Evolutionary conservation across 1,140 invertebrate genomes (phyloP).

Genomic region (Penaeus chinensis): DNA sequence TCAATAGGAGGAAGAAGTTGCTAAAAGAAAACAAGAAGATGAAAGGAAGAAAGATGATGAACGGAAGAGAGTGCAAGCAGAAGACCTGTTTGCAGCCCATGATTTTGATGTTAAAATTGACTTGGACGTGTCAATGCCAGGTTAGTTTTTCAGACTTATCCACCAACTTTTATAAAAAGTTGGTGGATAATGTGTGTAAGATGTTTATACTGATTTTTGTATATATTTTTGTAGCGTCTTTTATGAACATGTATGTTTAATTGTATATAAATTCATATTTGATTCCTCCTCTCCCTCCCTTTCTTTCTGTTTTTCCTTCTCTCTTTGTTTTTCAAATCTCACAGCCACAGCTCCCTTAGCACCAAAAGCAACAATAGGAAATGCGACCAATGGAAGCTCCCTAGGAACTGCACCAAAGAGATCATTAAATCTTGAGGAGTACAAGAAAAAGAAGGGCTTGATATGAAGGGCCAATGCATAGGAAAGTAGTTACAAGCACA

Average conservation of each 20-base stretch:
- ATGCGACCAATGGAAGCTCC: slow-evolving; percentile 65
- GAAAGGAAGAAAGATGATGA: slow-evolving; percentile 50
- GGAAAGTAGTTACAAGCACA: neutral
- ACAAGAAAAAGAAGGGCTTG: slow-evolving; percentile 94
- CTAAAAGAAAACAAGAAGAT: slow-evolving; percentile 38
- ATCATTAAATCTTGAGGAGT: slow-evolving; percentile 95
- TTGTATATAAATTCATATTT: too few relatives aligned
- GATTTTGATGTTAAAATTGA: slow-evolving; percentile 98
- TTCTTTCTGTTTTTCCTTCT: too few relatives aligned
- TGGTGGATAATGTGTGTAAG: too few relatives aligned
- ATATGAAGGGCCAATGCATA: slow-evolving; percentile 74
- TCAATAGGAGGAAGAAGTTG: slow-evolving; percentile 35
- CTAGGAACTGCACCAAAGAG: slow-evolving; percentile 85
- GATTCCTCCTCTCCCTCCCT: too few relatives aligned
- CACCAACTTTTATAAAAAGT: too few relatives aligned
- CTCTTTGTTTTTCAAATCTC: neutral
- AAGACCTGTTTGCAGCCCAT: slow-evolving; percentile 88
- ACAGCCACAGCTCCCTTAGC: slow-evolving; percentile 34
- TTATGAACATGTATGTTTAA: too few relatives aligned
- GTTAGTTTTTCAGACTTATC: slow-evolving; percentile 72
- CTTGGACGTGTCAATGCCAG: slow-evolving; percentile 84
- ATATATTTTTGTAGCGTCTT: too few relatives aligned
- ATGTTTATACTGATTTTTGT: too few relatives aligned
- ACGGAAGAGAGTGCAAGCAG: slow-evolving; percentile 53
- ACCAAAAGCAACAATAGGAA: slow-evolving; percentile 32